Evolutionary conservation across 2,797 vertebrate species (phyloP).

Genomic region (Ptychadena robeensis): DNA sequence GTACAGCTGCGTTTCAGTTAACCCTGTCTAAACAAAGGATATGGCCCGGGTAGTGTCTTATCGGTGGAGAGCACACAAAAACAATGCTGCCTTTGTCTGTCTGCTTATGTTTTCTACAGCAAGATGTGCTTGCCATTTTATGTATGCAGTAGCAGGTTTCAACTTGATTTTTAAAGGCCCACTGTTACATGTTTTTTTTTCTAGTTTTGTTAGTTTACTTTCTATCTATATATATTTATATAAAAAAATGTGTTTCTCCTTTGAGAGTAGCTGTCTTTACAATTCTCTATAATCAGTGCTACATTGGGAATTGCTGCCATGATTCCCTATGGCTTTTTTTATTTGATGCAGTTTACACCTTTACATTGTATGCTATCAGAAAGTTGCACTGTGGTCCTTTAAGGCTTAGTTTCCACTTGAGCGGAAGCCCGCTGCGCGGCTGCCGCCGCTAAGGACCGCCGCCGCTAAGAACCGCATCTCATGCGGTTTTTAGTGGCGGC

Average conservation of each 20-base stretch:
- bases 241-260: no score
- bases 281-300: background rate
- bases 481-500: no score
- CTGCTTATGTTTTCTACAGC: slow-evolving; percentile 23
- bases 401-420: no score
- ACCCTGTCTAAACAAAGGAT: slow-evolving; percentile 49
- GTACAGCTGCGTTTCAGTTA: slow-evolving; percentile 42
- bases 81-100: slow-evolving; percentile 43
- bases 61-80: slow-evolving; percentile 39
- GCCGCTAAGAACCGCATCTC: no score
- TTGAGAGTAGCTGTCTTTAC: background rate
- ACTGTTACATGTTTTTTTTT: background rate
- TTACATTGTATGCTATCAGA: no score
- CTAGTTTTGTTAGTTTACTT: background rate
- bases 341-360: no score
- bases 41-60: slow-evolving; percentile 34
- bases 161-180: background rate
- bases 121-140: background rate
- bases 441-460: no score
- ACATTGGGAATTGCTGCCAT: no score
- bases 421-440: no score
- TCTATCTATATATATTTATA: background rate
- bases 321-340: background rate
- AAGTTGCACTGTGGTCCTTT: no score
- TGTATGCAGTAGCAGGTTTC: background rate